A percentile compares a stretch with the other conserved stretches of the same genome.
These are phyloP conservation scores for Centroberyx gerrardi DNA, from an alignment of 2,797 vertebrate genomes.

Conservation along the genomic window DNA sequence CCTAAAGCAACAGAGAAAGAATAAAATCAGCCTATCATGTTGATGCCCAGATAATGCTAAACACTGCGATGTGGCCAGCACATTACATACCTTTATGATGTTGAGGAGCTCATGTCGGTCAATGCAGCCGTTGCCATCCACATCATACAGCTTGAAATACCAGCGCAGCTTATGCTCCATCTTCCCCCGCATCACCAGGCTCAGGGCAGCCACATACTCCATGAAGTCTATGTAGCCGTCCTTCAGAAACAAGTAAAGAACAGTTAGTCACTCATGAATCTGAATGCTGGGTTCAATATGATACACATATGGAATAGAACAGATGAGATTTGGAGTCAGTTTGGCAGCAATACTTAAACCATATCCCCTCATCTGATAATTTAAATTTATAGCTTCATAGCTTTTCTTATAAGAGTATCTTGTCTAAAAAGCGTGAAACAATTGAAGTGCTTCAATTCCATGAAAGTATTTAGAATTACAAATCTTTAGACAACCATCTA, in stretches of 20 bases:
- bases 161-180: constrained; percentile 96
- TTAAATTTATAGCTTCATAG: background rate
- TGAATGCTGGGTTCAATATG: no score
- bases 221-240: constrained; percentile 96
- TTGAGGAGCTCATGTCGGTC: constrained; percentile 93
- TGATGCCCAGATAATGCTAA: no score
- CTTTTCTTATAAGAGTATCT: background rate
- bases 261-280: background rate
- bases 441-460: background rate
- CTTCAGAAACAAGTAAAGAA: constrained; percentile 67
- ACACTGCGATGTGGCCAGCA: background rate
- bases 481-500: background rate
- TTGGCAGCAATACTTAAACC: background rate
- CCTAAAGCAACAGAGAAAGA: constrained; percentile 73
- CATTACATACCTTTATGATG: constrained; percentile 90
- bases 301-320: background rate
- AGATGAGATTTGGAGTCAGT: background rate
- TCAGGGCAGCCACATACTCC: constrained; percentile 94
- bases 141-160: constrained; percentile 96
- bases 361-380: background rate
- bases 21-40: background rate
- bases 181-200: constrained; percentile 93
- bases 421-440: constrained; percentile 2
- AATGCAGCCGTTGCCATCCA: constrained; percentile 94
- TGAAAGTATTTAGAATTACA: background rate